Base-by-base conservation (phyloP, 2,797 vertebrate genomes). In the Liasis olivaceus region DNA sequence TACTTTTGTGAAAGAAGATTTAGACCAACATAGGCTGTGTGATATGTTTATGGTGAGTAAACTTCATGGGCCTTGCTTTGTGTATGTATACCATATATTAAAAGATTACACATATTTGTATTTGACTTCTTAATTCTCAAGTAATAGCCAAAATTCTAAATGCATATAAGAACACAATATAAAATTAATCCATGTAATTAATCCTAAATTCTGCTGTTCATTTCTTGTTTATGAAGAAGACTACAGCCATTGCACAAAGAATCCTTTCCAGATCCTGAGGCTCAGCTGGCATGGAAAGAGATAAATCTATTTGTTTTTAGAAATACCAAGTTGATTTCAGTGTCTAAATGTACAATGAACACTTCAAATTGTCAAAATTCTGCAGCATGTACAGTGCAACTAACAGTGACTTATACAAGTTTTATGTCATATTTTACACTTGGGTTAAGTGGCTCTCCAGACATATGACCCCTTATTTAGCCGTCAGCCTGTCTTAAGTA, bases 291-390 rank as follows among this genome's bases (percentile, higher is more conserved):
- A 85, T 14, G 47, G 26, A 47, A 62, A 59, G 28, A 20, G 26
- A 8, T 58, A 47, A 31, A 69, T 2, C 8, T 9, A 64, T 56
- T 72, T n/a, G 58, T 85, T 72, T 26, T 84, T 66, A 85, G 8
- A 59, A 77, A 47, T 7, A 42, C 9, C 63, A n/a, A 81, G 28
- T 51, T 64, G 77, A 26, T 69, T 92, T 86, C 63, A 60, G 88
- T 69, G 87, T 66, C 28, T 51, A 91, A 88, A 77, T 7, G 0
- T 0, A 14, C 0, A 20, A 24, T 0, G 1, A 1, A 3, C 1
- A 0, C 54, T 26, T 47, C 62, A 9, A 89, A 42, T 58, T 89
- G 47, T 20, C 87, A 24, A 0, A 1, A 0, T 47, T 81, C 47
- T 5, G 0, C 9, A 26, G 12, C 0, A 0, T n/a, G 42, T 20